Conservation (phyloP, 2,113 vertebrate species). For the Myiozetetes cayanensis region DNA sequence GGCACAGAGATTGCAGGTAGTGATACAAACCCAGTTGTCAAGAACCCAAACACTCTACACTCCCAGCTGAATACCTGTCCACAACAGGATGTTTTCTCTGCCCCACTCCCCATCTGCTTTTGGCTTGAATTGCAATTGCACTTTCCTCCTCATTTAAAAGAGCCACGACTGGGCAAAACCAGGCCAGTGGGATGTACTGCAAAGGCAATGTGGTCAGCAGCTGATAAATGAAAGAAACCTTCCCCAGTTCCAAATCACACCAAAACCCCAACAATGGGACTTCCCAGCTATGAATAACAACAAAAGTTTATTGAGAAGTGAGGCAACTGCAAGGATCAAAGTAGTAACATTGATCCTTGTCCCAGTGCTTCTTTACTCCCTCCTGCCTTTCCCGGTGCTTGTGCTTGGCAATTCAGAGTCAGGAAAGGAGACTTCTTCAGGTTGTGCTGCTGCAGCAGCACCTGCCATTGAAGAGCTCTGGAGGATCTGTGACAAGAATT, state of each 20-base stretch:
- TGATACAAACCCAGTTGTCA: constrained; percentile 45
- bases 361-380: too few relatives aligned
- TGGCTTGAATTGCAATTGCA: constrained; percentile 38
- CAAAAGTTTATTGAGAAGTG: background rate
- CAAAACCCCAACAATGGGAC: constrained; percentile 29
- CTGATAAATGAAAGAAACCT: constrained; percentile 38
- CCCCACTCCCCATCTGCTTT: background rate
- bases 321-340: too few relatives aligned
- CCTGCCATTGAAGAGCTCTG: constrained; percentile 90
- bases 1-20: constrained; percentile 57
- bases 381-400: too few relatives aligned
- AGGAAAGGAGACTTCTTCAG: too few relatives aligned
- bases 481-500: too few relatives aligned
- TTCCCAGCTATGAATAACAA: constrained; percentile 63
- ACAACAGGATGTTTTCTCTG: background rate
- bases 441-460: constrained; percentile 63
- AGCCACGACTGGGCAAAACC: background rate
- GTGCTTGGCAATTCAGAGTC: too few relatives aligned
- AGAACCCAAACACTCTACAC: constrained; percentile 29
- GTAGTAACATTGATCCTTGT: too few relatives aligned
- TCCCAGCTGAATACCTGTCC: background rate
- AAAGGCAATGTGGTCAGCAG: constrained; percentile 37
- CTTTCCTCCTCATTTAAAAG: constrained; percentile 28
- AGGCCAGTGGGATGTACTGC: constrained; percentile 13
- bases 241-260: constrained; percentile 4